phyloP scores from a whole-genome alignment of 2,113 vertebrate genomes.

The Archilochus colubris region DNA sequence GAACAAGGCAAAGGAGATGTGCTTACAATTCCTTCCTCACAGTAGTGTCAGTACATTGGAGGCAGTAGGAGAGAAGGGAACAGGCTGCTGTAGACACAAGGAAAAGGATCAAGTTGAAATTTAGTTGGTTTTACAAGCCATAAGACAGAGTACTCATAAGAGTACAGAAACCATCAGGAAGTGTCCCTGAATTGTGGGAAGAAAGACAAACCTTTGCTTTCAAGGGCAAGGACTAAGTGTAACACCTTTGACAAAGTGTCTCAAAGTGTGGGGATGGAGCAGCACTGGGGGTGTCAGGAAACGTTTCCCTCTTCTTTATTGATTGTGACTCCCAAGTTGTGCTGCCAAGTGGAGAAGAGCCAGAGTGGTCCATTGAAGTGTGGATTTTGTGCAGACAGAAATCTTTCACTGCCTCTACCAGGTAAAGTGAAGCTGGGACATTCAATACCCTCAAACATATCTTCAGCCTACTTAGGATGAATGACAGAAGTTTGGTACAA shows the following conservation, averaged over 20 bases:
- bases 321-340: rapidly evolving
- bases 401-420: not conserved
- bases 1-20: not conserved
- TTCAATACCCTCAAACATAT: not conserved
- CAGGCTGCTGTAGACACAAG: not conserved
- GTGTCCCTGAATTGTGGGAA: not conserved
- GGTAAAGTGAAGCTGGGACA: not conserved
- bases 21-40: not conserved
- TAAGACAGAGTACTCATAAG: not conserved
- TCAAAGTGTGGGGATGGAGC: rapidly evolving
- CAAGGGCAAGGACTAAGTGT: not conserved
- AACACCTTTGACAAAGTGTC: not conserved
- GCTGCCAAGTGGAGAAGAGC: not conserved
- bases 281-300: not conserved
- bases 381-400: not conserved
- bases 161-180: not conserved
- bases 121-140: not conserved
- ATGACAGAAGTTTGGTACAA: not conserved
- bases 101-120: not conserved
- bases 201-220: not conserved
- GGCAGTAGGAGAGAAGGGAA: not conserved
- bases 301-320: not conserved
- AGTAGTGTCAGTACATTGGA: rapidly evolving
- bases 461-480: not conserved
- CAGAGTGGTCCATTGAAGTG: not conserved